Evolutionary conservation across 2,113 vertebrate genomes (phyloP).

Genomic region (Nothocercus julius): DNA sequence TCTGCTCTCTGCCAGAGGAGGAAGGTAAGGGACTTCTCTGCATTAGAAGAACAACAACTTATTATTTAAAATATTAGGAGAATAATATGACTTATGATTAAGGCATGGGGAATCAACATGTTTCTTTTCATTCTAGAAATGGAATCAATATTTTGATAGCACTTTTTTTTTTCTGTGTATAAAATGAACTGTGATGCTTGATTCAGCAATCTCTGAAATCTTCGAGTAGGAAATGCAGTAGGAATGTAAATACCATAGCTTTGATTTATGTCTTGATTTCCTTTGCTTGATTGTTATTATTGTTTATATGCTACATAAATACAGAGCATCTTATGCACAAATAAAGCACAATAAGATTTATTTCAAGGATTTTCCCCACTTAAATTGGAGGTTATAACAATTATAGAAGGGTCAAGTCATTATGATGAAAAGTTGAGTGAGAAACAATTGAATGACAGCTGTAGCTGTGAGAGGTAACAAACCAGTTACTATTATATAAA

Average conservation of each 20-base stretch:
- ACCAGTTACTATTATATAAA: neutral
- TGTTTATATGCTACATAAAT: neutral
- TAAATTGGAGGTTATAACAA: neutral
- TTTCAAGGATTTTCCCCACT: neutral
- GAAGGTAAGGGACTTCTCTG: neutral
- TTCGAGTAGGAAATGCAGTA: neutral
- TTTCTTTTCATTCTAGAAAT: neutral
- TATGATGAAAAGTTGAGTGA: neutral
- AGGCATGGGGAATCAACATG: neutral
- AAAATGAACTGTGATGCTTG: neutral
- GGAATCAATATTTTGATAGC: neutral
- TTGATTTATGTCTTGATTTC: neutral
- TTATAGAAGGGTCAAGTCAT: neutral
- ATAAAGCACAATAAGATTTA: neutral
- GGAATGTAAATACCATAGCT: neutral
- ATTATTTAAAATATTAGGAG: neutral
- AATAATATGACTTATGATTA: neutral
- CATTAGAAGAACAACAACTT: neutral
- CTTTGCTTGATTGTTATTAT: neutral
- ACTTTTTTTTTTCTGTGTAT: neutral
- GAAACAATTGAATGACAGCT: neutral
- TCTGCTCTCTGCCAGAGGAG: neutral
- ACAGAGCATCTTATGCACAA: neutral
- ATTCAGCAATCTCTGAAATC: neutral
- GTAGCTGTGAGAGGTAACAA: neutral